Conservation (phyloP, 2,888 invertebrate genomes). For the Agriopis aurantiaria region DNA sequence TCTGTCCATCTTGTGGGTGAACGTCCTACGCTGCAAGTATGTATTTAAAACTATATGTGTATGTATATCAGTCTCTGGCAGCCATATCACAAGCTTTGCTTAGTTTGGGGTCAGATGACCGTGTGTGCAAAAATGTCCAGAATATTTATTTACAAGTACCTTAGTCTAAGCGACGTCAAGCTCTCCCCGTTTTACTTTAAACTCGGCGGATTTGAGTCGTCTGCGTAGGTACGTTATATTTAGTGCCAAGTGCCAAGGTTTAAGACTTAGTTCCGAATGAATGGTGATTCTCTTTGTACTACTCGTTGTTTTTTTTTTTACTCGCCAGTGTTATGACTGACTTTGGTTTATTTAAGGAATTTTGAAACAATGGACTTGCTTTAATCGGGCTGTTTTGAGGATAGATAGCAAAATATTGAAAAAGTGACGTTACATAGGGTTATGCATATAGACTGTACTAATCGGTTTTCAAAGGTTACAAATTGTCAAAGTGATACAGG, state of each 20-base stretch:
- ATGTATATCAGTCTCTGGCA: no score
- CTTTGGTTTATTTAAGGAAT: conserved; percentile 28
- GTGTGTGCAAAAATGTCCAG: no score
- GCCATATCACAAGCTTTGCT: no score
- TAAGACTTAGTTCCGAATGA: conserved; percentile 41
- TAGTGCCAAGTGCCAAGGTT: conserved; percentile 62
- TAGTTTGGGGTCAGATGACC: no score
- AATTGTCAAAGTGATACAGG: no score
- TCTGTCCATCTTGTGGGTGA: no score
- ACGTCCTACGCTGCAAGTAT: no score
- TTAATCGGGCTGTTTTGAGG: not conserved
- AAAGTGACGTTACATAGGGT: no score
- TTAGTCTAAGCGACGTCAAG: not conserved
- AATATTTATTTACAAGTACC: not conserved
- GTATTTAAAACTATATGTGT: no score
- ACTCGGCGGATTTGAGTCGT: conserved; percentile 67
- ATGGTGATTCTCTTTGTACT: conserved; percentile 35
- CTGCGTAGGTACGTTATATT: conserved; percentile 59
- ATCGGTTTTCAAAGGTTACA: no score
- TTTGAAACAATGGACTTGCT: conserved; percentile 20
- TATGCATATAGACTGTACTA: no score
- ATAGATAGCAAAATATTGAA: no score
- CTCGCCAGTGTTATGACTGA: conserved; percentile 28
- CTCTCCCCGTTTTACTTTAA: conserved; percentile 51
- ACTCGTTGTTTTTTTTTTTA: conserved; percentile 19